Conservation (phyloP, 2,797 vertebrate genomes). For the Erpetoichthys calabaricus region DNA sequence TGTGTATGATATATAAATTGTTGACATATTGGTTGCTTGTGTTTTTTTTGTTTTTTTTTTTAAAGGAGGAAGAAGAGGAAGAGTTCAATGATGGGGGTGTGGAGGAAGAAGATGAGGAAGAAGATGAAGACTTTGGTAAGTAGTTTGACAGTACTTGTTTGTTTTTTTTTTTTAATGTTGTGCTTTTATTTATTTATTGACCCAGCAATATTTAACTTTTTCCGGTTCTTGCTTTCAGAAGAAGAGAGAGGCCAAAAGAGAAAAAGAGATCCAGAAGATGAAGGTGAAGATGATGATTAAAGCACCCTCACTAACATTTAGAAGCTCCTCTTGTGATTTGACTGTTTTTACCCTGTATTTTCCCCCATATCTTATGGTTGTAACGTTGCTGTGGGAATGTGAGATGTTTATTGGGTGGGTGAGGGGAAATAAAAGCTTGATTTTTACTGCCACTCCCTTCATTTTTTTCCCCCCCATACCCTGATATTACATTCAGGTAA, state of each 20-base stretch:
- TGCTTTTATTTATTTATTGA: constrained; percentile 3
- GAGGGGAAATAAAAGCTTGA: constrained; percentile 17
- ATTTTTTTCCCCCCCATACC: constrained; percentile 26
- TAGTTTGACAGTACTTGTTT: not conserved
- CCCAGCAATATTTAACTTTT: no score
- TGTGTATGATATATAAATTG: no score
- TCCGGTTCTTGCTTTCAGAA: constrained; percentile 36
- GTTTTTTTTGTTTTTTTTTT: constrained; percentile 4
- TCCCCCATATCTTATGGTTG: constrained; percentile 40
- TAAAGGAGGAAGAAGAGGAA: constrained; percentile 79
- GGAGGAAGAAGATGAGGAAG: constrained; percentile 67
- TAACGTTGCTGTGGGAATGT: constrained; percentile 63
- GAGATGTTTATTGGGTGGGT: constrained; percentile 49
- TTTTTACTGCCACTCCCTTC: not conserved
- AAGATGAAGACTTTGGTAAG: constrained; percentile 64
- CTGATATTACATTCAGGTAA: constrained; percentile 28
- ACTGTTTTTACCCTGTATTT: constrained; percentile 78
- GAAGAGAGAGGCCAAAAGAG: constrained; percentile 82
- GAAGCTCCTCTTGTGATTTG: constrained; percentile 62
- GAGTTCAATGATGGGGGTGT: constrained; percentile 77
- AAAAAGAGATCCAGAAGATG: constrained; percentile 93
- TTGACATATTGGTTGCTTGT: no score
- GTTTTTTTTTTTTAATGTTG: not conserved
- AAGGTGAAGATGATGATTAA: constrained; percentile 82
- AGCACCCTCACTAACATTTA: constrained; percentile 23